Conservation (phyloP, 2,797 vertebrate genomes). For the Hirundo rustica region DNA sequence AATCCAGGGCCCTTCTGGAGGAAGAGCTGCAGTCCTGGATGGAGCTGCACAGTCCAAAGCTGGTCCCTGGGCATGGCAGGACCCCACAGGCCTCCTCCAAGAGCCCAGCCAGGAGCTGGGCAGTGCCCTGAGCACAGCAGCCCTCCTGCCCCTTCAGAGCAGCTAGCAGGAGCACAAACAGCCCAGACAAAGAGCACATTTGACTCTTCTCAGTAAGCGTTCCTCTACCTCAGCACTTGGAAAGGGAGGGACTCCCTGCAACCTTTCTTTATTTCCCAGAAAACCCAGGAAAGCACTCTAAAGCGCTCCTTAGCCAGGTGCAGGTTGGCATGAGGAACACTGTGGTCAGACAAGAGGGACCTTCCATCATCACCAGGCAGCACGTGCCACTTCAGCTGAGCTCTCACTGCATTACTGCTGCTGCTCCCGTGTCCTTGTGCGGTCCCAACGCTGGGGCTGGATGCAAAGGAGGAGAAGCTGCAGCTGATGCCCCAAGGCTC, state of each 20-base stretch:
- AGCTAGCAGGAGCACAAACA: background rate
- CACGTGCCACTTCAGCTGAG: background rate
- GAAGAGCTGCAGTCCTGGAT: fast-evolving
- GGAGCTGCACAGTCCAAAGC: background rate
- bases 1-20: background rate
- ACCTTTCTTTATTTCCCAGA: background rate
- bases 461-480: background rate
- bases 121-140: background rate
- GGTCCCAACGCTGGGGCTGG: fast-evolving
- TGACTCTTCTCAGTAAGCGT: background rate
- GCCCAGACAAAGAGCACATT: background rate
- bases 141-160: background rate
- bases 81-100: background rate
- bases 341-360: background rate
- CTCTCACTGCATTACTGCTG: fast-evolving
- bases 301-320: background rate
- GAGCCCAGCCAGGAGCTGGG: background rate
- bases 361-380: background rate
- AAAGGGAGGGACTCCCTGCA: background rate
- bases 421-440: background rate
- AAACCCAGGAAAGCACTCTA: background rate
- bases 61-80: background rate
- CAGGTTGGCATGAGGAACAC: background rate
- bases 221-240: too few species aligned
- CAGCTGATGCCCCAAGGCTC: background rate